These are phyloP conservation scores for Trachelus stipa DNA, from an alignment of 2,888 invertebrate genomes.

Conservation along the genomic window DNA sequence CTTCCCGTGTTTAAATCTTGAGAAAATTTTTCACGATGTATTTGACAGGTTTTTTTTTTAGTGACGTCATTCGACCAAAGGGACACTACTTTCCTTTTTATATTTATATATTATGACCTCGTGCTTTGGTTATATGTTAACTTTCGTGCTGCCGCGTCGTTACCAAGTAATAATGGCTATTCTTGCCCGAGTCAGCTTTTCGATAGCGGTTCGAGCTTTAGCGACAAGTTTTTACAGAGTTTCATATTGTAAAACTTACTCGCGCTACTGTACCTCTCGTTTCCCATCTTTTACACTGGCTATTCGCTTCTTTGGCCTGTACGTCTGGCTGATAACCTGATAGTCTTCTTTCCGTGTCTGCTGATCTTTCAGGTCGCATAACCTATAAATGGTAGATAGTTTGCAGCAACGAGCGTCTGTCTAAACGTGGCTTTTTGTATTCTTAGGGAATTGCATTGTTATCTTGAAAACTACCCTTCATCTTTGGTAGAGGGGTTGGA, in stretches of 20 bases:
- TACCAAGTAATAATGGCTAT: slow-evolving; percentile 7
- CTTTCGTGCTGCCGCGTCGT: not conserved
- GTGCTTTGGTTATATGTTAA: not conserved
- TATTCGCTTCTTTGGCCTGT: not conserved
- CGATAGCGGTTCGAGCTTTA: not conserved
- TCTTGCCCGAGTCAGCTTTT: slow-evolving; percentile 6
- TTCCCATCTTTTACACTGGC: not conserved
- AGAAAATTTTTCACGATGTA: not conserved
- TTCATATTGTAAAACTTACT: slow-evolving; percentile 6
- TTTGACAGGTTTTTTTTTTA: not conserved
- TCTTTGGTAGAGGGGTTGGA: not conserved
- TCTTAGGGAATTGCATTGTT: not conserved
- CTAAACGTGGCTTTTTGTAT: not conserved
- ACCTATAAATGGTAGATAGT: not conserved
- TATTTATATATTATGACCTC: not conserved
- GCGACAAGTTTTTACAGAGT: not conserved
- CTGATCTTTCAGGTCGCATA: not conserved
- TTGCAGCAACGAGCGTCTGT: not conserved
- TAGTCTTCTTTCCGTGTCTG: not conserved
- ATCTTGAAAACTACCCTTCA: not conserved
- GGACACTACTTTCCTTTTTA: not conserved
- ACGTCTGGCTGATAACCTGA: not conserved
- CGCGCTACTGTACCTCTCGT: not conserved
- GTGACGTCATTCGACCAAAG: not conserved
- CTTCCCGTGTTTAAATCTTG: not conserved